A percentile compares a stretch with the other conserved stretches of the same genome.
These are phyloP conservation scores for Eledone cirrhosa DNA, from an alignment of 2,888 invertebrate species.

Conservation along the genomic window DNA sequence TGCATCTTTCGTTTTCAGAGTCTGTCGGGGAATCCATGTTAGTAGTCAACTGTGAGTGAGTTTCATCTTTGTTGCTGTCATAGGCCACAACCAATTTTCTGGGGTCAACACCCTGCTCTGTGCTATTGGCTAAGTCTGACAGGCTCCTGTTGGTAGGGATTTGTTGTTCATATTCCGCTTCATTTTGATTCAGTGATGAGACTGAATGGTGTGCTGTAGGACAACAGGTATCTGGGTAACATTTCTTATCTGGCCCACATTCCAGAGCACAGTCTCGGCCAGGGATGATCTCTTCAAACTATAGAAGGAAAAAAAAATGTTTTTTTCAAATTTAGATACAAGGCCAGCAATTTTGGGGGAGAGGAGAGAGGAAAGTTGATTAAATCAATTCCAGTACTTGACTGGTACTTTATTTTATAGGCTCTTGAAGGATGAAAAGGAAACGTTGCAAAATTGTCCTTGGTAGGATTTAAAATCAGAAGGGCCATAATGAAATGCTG, in stretches of 20 bases:
- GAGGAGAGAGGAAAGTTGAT: too few species aligned
- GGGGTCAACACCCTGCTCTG: not conserved
- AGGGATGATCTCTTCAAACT: constrained; percentile 36
- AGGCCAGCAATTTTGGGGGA: too few species aligned
- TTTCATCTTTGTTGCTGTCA: constrained; percentile 19
- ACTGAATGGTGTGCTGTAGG: not conserved
- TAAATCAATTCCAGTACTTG: too few species aligned
- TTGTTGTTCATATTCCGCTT: not conserved
- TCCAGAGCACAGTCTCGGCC: constrained; percentile 55
- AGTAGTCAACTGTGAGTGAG: not conserved
- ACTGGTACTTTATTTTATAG: too few species aligned
- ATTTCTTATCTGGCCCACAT: constrained; percentile 60
- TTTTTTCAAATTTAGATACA: too few species aligned
- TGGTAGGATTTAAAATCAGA: too few species aligned
- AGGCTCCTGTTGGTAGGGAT: not conserved
- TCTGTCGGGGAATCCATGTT: too few species aligned
- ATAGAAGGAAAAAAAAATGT: constrained; percentile 11
- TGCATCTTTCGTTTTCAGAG: too few species aligned
- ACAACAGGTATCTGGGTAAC: constrained; percentile 62
- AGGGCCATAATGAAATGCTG: too few species aligned
- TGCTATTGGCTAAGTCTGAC: not conserved
- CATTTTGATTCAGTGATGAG: constrained; percentile 29
- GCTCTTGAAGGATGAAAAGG: too few species aligned
- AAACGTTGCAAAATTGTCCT: too few species aligned
- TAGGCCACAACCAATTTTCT: constrained; percentile 14